These are phyloP conservation scores for Daphoenositta chrysoptera DNA, from an alignment of 2,113 vertebrate genomes.

Conservation along the genomic window DNA sequence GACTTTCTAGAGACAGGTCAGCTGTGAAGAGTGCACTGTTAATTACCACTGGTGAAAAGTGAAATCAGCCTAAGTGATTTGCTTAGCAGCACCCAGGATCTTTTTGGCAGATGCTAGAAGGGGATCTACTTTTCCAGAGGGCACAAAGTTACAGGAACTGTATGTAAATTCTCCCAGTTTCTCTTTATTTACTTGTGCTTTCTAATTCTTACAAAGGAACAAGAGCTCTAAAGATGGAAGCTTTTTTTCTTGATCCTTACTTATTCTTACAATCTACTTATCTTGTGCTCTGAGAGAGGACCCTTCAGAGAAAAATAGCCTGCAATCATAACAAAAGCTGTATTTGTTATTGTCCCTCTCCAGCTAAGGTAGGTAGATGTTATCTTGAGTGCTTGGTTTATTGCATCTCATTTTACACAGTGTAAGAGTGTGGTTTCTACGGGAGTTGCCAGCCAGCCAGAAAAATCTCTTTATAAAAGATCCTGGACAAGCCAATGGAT, in stretches of 20 bases:
- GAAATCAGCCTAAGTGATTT: neutral
- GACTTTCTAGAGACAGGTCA: neutral
- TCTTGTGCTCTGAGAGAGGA: neutral
- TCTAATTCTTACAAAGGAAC: neutral
- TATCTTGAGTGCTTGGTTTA: constrained; percentile 23
- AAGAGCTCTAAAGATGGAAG: neutral
- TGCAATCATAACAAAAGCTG: neutral
- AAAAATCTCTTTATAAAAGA: constrained; percentile 2
- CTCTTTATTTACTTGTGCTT: neutral
- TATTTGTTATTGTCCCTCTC: neutral
- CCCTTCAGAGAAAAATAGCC: neutral
- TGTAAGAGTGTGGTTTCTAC: neutral
- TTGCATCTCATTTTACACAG: neutral
- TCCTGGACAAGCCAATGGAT: neutral
- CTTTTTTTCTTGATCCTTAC: neutral
- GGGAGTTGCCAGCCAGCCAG: neutral
- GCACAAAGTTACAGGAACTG: neutral
- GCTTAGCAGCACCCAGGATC: neutral
- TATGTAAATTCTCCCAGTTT: neutral
- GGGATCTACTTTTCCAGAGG: neutral
- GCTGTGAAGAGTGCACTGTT: neutral
- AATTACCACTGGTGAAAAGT: neutral
- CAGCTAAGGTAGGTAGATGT: neutral
- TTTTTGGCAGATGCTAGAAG: neutral
- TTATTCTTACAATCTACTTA: neutral